Evolutionary conservation across 2,888 invertebrate genomes (phyloP).

Genomic region (Drosophila formosana): DNA sequence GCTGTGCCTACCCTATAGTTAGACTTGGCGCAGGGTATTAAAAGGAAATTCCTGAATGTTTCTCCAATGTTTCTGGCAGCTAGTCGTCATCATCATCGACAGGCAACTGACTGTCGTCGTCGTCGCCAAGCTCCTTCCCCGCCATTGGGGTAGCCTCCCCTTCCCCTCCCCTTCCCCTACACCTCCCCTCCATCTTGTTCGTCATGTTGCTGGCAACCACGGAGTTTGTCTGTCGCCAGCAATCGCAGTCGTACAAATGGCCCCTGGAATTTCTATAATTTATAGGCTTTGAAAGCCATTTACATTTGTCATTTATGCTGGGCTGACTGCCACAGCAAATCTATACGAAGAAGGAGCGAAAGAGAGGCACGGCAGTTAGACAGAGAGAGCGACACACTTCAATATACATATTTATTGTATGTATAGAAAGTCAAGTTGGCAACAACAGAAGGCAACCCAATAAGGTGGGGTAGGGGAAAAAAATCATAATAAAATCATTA

Average conservation of each 20-base stretch:
- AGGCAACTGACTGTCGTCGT: constrained; percentile 28
- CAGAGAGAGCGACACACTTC: constrained; percentile 1
- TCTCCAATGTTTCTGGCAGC: constrained; percentile 53
- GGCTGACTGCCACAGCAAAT: constrained; percentile 49
- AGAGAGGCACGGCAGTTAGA: background rate
- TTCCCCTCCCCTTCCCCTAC: background rate
- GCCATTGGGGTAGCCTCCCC: background rate
- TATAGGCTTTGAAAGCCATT: constrained; percentile 77
- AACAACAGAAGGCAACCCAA: constrained; percentile 11
- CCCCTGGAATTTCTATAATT: constrained; percentile 75
- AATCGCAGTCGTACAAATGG: constrained; percentile 71
- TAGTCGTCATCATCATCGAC: constrained; percentile 55
- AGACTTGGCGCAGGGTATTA: constrained; percentile 10
- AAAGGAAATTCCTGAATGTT: constrained; percentile 55
- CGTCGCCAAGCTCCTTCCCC: background rate
- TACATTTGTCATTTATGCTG: constrained; percentile 72
- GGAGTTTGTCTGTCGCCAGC: constrained; percentile 67
- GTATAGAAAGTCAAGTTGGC: constrained; percentile 41
- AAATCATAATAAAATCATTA: constrained; percentile 67
- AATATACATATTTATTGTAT: constrained; percentile 34
- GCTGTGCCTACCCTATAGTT: background rate
- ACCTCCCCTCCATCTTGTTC: background rate
- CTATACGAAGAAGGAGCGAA: constrained; percentile 12
- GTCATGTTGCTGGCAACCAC: constrained; percentile 18
- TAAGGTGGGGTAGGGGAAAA: background rate